A percentile compares a stretch with the other conserved stretches of the same genome.
phyloP scores from a whole-genome alignment of 2,888 invertebrate species.

The Ormyrus labotus region DNA sequence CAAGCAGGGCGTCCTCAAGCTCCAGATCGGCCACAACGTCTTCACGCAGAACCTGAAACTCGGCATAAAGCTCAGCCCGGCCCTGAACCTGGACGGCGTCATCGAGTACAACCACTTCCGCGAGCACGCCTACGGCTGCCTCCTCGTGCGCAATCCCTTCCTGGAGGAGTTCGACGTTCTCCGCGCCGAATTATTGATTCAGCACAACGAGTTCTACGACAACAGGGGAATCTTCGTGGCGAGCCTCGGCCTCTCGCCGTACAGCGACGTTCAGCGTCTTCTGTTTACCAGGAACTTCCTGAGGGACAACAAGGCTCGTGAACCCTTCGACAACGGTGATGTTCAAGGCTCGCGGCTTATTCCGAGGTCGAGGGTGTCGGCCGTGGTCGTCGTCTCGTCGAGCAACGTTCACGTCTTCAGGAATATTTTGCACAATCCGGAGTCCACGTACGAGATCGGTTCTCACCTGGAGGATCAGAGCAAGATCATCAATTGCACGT shows the following conservation, averaged over 20 bases:
- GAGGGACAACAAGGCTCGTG: slow-evolving; percentile 88
- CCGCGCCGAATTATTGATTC: slow-evolving; percentile 84
- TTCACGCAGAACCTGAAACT: slow-evolving; percentile 87
- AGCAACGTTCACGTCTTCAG: slow-evolving; percentile 91
- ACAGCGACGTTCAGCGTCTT: slow-evolving; percentile 87
- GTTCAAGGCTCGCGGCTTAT: slow-evolving; percentile 84
- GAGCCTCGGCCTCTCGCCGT: slow-evolving; percentile 91
- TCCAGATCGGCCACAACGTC: slow-evolving; percentile 91
- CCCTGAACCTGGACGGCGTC: slow-evolving; percentile 85
- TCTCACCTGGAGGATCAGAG: slow-evolving; percentile 97
- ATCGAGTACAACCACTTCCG: slow-evolving; percentile 94
- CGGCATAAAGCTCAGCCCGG: slow-evolving; percentile 87
- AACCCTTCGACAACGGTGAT: slow-evolving; percentile 86
- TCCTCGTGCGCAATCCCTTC: slow-evolving; percentile 89
- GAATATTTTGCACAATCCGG: slow-evolving; percentile 94
- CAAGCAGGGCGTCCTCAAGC: slow-evolving; percentile 77
- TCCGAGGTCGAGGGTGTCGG: slow-evolving; percentile 94
- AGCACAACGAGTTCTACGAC: slow-evolving; percentile 92
- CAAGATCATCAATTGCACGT: slow-evolving; percentile 93
- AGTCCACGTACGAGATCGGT: slow-evolving; percentile 95
- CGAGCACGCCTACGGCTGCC: slow-evolving; percentile 87
- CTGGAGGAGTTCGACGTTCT: slow-evolving; percentile 88
- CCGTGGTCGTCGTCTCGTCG: slow-evolving; percentile 93
- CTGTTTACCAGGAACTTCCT: slow-evolving; percentile 93
- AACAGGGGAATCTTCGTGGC: slow-evolving; percentile 94